Conservation (phyloP, 2,888 invertebrate species). For the Hyposoter didymator region DNA sequence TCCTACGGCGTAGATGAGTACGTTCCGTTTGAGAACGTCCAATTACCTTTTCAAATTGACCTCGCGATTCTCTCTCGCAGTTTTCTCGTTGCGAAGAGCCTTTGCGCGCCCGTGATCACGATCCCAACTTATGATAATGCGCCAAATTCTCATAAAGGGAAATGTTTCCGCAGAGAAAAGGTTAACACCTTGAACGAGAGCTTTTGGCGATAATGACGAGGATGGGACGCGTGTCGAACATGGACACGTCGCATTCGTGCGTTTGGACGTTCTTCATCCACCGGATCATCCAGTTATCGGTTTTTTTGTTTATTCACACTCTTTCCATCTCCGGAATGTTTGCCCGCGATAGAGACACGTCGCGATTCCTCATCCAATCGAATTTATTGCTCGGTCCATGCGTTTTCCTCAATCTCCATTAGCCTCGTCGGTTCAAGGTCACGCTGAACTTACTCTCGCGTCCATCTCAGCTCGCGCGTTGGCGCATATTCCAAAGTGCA, state of each 20-base stretch:
- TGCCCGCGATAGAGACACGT: no score
- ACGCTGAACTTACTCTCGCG: not conserved
- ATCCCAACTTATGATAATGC: not conserved
- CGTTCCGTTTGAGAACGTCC: not conserved
- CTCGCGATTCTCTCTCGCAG: not conserved
- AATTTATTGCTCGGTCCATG: slow-evolving; percentile 44
- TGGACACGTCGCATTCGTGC: no score
- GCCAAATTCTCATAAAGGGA: not conserved
- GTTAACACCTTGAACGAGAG: no score
- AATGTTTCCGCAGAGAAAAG: no score
- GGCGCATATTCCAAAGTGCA: not conserved
- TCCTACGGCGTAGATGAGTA: not conserved
- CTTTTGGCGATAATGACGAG: no score
- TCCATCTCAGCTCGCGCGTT: not conserved
- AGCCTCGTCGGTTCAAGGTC: not conserved
- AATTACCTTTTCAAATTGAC: slow-evolving; percentile 5
- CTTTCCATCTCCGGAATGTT: not conserved
- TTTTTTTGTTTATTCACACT: not conserved
- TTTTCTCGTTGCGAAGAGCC: not conserved
- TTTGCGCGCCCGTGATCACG: not conserved
- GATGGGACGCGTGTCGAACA: no score
- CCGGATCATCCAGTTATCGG: slow-evolving; percentile 59
- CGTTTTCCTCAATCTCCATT: slow-evolving; percentile 20
- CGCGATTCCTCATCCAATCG: not conserved
- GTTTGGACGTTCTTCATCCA: slow-evolving; percentile 39